phyloP scores from a whole-genome alignment of 2,888 invertebrate genomes.

The Ectemnius continuus region DNA sequence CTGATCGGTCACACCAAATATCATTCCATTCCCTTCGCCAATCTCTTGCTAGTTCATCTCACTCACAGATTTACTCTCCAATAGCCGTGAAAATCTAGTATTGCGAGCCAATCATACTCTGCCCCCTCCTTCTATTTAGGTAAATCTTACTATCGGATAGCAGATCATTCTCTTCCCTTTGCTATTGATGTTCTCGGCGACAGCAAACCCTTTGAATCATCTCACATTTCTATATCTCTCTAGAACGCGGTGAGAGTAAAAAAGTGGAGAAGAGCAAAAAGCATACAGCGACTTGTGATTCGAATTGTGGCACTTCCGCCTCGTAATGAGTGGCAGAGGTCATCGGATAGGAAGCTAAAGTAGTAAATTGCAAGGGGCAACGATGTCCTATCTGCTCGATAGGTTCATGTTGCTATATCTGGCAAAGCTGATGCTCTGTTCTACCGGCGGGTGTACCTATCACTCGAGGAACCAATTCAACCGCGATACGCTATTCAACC shows the following conservation, averaged over 20 bases:
- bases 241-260: background rate
- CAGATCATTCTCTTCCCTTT: too few species aligned
- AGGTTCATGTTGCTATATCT: too few species aligned
- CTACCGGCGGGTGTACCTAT: constrained; percentile 17
- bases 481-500: constrained; percentile 35
- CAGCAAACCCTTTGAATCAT: too few species aligned
- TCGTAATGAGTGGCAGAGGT: constrained; percentile 39
- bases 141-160: too few species aligned
- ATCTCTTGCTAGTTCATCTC: background rate
- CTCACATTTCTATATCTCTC: too few species aligned
- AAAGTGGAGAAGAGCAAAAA: background rate
- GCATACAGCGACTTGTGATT: background rate
- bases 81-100: too few species aligned
- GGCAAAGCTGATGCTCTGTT: constrained; percentile 14
- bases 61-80: too few species aligned
- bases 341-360: constrained; percentile 52
- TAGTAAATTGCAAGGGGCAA: constrained; percentile 49
- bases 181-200: too few species aligned
- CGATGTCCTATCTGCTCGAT: too few species aligned
- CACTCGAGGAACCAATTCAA: constrained; percentile 43
- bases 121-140: too few species aligned
- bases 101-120: too few species aligned
- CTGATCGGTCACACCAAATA: too few species aligned
- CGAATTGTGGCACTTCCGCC: background rate
- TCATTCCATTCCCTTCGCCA: background rate